A percentile compares a stretch with the other conserved stretches of the same genome.
Conservation (phyloP, 1,140 invertebrate genomes). For the Lasaia peninsularis region DNA sequence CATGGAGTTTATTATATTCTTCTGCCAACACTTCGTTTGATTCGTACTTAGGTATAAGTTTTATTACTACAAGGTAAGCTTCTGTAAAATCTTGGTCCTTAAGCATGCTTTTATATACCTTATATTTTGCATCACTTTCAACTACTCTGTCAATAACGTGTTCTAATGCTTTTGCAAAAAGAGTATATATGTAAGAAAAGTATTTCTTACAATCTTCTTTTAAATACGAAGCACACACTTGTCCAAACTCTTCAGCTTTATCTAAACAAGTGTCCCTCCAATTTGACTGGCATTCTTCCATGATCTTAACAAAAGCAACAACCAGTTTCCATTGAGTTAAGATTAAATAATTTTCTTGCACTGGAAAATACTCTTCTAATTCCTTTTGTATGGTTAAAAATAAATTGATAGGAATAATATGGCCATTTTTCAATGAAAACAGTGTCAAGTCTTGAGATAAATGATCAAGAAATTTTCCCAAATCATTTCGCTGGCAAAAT, state of each 20-base stretch:
- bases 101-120: conserved; percentile 21
- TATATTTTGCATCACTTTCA: background rate
- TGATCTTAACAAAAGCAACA: conserved; percentile 27
- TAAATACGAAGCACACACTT: conserved; percentile 33
- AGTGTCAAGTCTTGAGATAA: conserved; percentile 29
- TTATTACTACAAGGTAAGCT: conserved; percentile 34
- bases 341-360: conserved; percentile 40
- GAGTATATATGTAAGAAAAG: conserved; percentile 42
- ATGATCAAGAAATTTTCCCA: conserved; percentile 21
- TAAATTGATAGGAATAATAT: conserved; percentile 34
- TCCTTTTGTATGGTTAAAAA: conserved; percentile 37
- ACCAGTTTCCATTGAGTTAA: conserved; percentile 41
- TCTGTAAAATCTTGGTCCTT: conserved; percentile 27
- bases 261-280: conserved; percentile 31
- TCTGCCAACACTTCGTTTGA: conserved; percentile 9
- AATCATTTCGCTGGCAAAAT: conserved; percentile 17
- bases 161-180: conserved; percentile 34
- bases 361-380: conserved; percentile 30
- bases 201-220: conserved; percentile 36
- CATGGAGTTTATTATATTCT: conserved; percentile 24
- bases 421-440: conserved; percentile 30
- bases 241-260: conserved; percentile 30
- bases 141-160: background rate
- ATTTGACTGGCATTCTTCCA: conserved; percentile 23
- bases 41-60: conserved; percentile 20